Percentiles rank a stretch among this genome's conserved stretches.
These are phyloP conservation scores for Meloidogyne floridensis DNA, from an alignment of 1,140 invertebrate genomes.

Conservation along the genomic window DNA sequence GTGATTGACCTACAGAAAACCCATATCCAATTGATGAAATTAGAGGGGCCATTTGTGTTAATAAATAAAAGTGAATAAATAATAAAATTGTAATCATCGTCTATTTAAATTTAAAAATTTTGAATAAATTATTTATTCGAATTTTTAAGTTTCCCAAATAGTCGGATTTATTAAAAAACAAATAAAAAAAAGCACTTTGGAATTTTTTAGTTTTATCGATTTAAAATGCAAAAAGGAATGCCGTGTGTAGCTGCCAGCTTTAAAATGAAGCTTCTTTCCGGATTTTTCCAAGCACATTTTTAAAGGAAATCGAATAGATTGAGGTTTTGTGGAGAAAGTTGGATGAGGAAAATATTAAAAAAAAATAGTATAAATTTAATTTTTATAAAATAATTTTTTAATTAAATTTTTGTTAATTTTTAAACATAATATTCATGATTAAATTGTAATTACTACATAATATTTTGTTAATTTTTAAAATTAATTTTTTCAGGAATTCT, in stretches of 20 bases:
- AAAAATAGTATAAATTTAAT: not conserved
- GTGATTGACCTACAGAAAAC: constrained; percentile 5
- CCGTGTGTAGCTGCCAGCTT: not conserved
- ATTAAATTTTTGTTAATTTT: no score
- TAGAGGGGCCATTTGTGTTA: not conserved
- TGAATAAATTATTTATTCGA: no score
- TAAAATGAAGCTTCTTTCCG: constrained; percentile 6
- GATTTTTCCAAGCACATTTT: not conserved
- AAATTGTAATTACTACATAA: no score
- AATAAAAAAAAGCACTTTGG: not conserved
- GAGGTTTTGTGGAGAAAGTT: not conserved
- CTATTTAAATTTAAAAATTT: no score
- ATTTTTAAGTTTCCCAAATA: no score
- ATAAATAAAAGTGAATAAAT: constrained; percentile 7
- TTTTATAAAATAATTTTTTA: no score
- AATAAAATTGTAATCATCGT: not conserved
- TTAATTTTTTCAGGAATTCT: no score
- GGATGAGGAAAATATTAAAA: no score
- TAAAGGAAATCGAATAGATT: not conserved
- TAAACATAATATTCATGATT: no score
- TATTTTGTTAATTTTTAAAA: no score
- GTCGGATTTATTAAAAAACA: no score
- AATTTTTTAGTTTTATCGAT: not conserved
- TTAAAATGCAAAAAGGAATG: not conserved
- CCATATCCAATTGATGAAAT: constrained; percentile 16